These are phyloP conservation scores for Scrobipalpa costella DNA, from an alignment of 2,888 invertebrate species.

Conservation along the genomic window DNA sequence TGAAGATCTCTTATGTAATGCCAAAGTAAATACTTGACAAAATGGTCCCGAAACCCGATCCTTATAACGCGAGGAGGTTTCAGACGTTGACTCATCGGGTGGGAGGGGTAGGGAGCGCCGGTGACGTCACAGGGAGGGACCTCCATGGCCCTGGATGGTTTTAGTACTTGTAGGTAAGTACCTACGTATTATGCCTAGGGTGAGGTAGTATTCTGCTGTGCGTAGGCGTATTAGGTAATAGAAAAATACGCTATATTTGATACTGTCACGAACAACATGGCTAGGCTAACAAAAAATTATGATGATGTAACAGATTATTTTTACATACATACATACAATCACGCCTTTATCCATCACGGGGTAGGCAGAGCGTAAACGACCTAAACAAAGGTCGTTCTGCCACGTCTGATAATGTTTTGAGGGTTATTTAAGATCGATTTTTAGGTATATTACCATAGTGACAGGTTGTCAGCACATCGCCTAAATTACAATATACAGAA, in stretches of 20 bases:
- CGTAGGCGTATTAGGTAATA: not conserved
- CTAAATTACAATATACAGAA: too few species aligned
- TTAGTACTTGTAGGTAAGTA: slow-evolving; percentile 1
- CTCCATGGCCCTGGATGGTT: not conserved
- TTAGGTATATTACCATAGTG: too few species aligned
- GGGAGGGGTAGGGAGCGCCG: slow-evolving; percentile 24
- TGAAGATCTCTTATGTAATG: not conserved
- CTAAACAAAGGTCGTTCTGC: too few species aligned
- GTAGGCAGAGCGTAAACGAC: too few species aligned
- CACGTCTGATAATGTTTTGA: too few species aligned
- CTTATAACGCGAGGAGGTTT: not conserved
- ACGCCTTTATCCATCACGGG: too few species aligned
- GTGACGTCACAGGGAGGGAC: slow-evolving; percentile 26
- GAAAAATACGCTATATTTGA: not conserved
- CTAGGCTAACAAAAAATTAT: too few species aligned
- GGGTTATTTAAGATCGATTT: too few species aligned
- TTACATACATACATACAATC: too few species aligned
- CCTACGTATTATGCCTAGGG: not conserved
- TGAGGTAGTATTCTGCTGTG: not conserved
- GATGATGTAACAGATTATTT: too few species aligned
- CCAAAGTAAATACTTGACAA: not conserved
- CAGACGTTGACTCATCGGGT: slow-evolving; percentile 24
- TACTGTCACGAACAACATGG: not conserved
- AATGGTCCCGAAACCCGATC: slow-evolving; percentile 8
- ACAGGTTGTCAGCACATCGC: too few species aligned